Conservation (phyloP, 2,888 invertebrate species). For the Malacosoma neustria region DNA sequence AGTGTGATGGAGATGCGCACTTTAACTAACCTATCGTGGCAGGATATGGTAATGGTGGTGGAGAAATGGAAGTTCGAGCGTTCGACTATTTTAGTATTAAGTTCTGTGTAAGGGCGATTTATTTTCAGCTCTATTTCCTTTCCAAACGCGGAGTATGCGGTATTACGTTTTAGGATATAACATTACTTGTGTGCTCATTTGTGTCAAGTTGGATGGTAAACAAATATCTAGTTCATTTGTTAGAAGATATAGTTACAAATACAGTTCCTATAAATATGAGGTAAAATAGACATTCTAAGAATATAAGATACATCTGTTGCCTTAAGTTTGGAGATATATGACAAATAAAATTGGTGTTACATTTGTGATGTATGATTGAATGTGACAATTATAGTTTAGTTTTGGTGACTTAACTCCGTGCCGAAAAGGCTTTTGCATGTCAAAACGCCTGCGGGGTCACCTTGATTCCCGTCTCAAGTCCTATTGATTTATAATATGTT, state of each 20-base stretch:
- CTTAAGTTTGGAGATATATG: too few species aligned
- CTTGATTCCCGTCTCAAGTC: too few species aligned
- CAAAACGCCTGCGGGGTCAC: too few species aligned
- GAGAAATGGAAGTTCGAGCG: conserved; percentile 56
- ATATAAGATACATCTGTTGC: too few species aligned
- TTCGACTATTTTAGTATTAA: conserved; percentile 63
- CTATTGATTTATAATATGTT: too few species aligned
- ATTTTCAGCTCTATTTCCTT: conserved; percentile 69
- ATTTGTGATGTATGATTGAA: too few species aligned
- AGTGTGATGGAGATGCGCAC: conserved; percentile 37
- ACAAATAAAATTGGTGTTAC: too few species aligned
- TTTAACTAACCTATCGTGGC: conserved; percentile 38
- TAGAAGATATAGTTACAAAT: not conserved
- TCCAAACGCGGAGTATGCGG: conserved; percentile 24
- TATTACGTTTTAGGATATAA: conserved; percentile 20
- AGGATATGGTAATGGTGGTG: conserved; percentile 68
- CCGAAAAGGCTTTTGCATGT: too few species aligned
- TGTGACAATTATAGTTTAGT: too few species aligned
- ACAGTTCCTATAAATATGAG: not conserved
- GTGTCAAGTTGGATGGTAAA: not conserved
- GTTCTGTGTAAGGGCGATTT: conserved; percentile 64
- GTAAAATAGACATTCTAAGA: too few species aligned
- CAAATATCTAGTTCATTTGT: not conserved
- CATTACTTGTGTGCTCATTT: not conserved
- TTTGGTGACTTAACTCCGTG: too few species aligned